A percentile compares a stretch with the other conserved stretches of the same genome.
These are phyloP conservation scores for Amblyraja radiata DNA, from an alignment of 2,797 vertebrate species.

Conservation along the genomic window DNA sequence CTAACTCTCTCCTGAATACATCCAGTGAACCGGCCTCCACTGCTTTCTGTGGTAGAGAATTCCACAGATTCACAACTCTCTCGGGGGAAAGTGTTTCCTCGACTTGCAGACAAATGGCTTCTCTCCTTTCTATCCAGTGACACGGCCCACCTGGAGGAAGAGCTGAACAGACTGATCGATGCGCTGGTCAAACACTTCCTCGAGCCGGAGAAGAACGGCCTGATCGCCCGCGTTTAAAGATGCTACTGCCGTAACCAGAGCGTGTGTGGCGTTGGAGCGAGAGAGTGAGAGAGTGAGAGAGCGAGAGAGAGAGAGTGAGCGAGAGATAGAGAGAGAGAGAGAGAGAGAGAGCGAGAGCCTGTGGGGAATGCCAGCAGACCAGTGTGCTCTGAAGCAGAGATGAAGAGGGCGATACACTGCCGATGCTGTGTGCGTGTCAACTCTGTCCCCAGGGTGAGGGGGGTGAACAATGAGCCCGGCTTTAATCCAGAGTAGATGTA, in stretches of 20 bases:
- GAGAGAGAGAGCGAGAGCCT: not conserved
- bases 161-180: conserved; percentile 64
- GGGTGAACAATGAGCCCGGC: not conserved
- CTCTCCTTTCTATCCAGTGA: conserved; percentile 57
- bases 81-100: too few relatives aligned
- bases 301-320: too few relatives aligned
- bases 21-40: too few relatives aligned
- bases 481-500: not conserved
- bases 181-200: conserved; percentile 77
- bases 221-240: conserved; percentile 66
- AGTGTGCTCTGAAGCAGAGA: not conserved
- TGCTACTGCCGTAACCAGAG: not conserved
- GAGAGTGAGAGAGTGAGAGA: too few relatives aligned
- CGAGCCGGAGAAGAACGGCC: conserved; percentile 77
- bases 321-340: not conserved
- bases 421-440: not conserved
- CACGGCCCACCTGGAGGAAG: conserved; percentile 62
- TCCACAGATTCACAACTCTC: too few relatives aligned
- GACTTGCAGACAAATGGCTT: not conserved
- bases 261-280: too few relatives aligned
- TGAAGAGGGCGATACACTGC: not conserved
- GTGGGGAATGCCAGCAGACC: not conserved
- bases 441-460: not conserved
- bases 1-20: too few relatives aligned
- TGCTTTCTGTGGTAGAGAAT: too few relatives aligned